These are phyloP conservation scores for Euclidia mi DNA, from an alignment of 2,888 invertebrate species.

Conservation along the genomic window DNA sequence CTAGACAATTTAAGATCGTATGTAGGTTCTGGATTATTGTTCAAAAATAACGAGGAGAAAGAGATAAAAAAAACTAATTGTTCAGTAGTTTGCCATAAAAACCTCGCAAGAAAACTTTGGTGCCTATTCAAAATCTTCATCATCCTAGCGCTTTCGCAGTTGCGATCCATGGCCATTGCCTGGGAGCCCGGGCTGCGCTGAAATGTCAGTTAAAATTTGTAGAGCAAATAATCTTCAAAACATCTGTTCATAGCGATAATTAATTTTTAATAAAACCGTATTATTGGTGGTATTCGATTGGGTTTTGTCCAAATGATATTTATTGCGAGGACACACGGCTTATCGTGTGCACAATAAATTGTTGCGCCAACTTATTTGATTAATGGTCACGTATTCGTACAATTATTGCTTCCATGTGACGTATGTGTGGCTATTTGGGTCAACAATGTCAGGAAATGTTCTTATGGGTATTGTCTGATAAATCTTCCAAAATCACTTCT, in stretches of 20 bases:
- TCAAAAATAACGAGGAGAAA: no score
- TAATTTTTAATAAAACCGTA: slow-evolving; percentile 29
- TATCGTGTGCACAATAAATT: slow-evolving; percentile 76
- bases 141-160: no score
- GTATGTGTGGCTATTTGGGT: slow-evolving; percentile 42
- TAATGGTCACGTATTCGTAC: slow-evolving; percentile 67
- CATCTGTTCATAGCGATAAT: slow-evolving; percentile 2
- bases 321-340: slow-evolving; percentile 66
- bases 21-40: no score
- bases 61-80: no score
- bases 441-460: slow-evolving; percentile 2
- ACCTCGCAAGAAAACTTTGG: no score
- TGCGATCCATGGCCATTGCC: no score
- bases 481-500: not conserved
- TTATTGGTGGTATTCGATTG: slow-evolving; percentile 16
- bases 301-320: slow-evolving; percentile 45
- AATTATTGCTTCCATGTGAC: slow-evolving; percentile 63
- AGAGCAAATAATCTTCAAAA: not conserved
- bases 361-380: slow-evolving; percentile 71
- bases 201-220: no score
- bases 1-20: no score
- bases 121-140: no score
- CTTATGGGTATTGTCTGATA: not conserved
- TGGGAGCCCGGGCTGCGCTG: no score
- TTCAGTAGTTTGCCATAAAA: no score